Percentiles rank a stretch among this genome's conserved stretches.
Evolutionary conservation across 1,140 invertebrate species (phyloP).

Genomic region (Papilio polytes): DNA sequence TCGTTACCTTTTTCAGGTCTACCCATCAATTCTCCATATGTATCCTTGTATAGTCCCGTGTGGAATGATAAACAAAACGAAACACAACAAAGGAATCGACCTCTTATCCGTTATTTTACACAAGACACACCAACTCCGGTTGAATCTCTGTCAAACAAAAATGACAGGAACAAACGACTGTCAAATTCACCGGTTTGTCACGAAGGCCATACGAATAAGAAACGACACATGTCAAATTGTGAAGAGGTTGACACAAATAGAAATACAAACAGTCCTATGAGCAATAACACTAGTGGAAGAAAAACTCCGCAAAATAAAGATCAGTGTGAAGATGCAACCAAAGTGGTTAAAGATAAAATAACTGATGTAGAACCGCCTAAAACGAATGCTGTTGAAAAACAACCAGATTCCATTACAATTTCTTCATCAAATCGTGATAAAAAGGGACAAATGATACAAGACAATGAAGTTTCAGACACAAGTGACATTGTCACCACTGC

Average conservation of each 20-base stretch:
- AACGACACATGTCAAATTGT: constrained; percentile 54
- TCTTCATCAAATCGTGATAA: constrained; percentile 65
- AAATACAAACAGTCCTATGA: constrained; percentile 50
- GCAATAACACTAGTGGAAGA: constrained; percentile 45
- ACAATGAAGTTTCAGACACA: constrained; percentile 76
- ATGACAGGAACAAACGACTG: constrained; percentile 60
- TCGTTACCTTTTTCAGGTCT: constrained; percentile 68
- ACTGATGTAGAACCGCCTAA: constrained; percentile 48
- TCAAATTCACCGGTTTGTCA: constrained; percentile 68
- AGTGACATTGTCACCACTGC: constrained; percentile 72
- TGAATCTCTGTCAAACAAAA: constrained; percentile 41
- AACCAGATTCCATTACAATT: constrained; percentile 61
- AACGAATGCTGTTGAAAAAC: constrained; percentile 49
- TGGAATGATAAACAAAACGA: constrained; percentile 45
- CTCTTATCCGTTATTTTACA: constrained; percentile 37
- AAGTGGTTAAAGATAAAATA: constrained; percentile 34
- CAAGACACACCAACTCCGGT: constrained; percentile 47
- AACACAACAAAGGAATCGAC: constrained; percentile 45
- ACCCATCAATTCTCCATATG: constrained; percentile 71
- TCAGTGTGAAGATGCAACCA: constrained; percentile 38
- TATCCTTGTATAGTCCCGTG: constrained; percentile 62
- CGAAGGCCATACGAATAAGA: constrained; percentile 66
- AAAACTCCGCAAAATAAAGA: constrained; percentile 54
- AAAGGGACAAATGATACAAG: constrained; percentile 73
- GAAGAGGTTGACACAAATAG: constrained; percentile 48